phyloP scores from a whole-genome alignment of 2,888 invertebrate genomes.

The Proisotoma minuta region DNA sequence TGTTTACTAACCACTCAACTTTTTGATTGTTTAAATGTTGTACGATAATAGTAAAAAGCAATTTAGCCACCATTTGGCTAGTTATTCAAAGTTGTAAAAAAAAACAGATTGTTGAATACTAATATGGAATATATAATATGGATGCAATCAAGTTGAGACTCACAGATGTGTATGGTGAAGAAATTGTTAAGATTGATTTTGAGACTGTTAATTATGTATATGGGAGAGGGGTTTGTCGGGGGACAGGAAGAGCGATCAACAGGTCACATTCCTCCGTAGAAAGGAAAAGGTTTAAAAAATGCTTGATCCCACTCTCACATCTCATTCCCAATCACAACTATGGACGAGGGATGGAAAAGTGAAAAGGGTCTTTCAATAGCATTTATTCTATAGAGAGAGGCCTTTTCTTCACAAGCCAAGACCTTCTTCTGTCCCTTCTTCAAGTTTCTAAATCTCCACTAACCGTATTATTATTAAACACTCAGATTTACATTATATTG shows the following conservation, averaged over 20 bases:
- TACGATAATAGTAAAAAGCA: too few species aligned
- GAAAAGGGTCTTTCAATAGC: conserved; percentile 9
- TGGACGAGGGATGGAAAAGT: conserved; percentile 2
- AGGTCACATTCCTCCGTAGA: conserved; percentile 10
- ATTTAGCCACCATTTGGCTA: too few species aligned
- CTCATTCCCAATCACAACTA: background rate
- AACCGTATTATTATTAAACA: conserved; percentile 3
- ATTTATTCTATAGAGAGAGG: background rate
- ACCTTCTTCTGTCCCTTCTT: background rate
- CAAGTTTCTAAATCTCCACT: background rate
- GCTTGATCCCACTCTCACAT: conserved; percentile 3
- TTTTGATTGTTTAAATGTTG: too few species aligned
- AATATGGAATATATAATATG: too few species aligned
- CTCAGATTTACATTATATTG: background rate
- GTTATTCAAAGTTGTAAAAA: too few species aligned
- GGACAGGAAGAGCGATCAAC: conserved; percentile 6
- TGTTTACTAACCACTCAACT: too few species aligned
- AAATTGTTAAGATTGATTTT: too few species aligned
- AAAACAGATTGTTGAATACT: too few species aligned
- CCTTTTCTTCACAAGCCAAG: background rate
- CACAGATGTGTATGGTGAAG: too few species aligned
- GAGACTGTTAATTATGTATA: too few species aligned
- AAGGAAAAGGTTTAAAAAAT: conserved; percentile 10
- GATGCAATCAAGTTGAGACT: too few species aligned
- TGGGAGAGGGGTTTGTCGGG: too few species aligned